phyloP scores from a whole-genome alignment of 2,797 vertebrate genomes.

The Carcharodon carcharias region DNA sequence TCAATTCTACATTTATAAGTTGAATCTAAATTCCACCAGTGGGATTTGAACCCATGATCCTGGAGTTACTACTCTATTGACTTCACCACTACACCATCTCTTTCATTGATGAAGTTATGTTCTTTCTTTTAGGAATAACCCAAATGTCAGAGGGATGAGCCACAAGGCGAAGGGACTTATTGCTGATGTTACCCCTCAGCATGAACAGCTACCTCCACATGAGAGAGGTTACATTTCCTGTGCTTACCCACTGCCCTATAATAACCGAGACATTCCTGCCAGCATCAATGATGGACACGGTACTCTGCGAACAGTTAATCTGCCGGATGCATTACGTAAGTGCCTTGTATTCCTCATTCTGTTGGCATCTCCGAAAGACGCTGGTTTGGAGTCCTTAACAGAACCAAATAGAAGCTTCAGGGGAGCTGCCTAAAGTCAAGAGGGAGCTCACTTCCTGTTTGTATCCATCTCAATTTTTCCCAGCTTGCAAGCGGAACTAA shows the following conservation, averaged over 20 bases:
- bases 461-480: not conserved
- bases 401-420: not conserved
- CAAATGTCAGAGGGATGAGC: not conserved
- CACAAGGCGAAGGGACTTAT: not conserved
- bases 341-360: conserved; percentile 38
- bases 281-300: conserved; percentile 53
- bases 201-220: not conserved
- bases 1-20: no score
- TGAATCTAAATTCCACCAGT: no score
- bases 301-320: conserved; percentile 71
- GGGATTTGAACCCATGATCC: no score
- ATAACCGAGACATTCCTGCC: conserved; percentile 40
- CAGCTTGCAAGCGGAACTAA: not conserved
- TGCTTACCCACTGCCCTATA: no score
- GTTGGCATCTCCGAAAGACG: not conserved
- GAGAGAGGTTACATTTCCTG: not conserved
- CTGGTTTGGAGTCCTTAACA: not conserved
- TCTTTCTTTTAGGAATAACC: not conserved
- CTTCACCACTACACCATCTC: not conserved
- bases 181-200: not conserved
- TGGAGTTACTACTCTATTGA: no score
- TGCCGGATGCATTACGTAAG: conserved; percentile 83
- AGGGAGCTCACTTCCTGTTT: not conserved
- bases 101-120: not conserved
- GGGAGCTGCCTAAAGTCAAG: not conserved